Evolutionary conservation across 2,797 vertebrate species (phyloP), one percentile per base, ranked within the genome.

Genomic region (Galago senegalensis): DNA sequence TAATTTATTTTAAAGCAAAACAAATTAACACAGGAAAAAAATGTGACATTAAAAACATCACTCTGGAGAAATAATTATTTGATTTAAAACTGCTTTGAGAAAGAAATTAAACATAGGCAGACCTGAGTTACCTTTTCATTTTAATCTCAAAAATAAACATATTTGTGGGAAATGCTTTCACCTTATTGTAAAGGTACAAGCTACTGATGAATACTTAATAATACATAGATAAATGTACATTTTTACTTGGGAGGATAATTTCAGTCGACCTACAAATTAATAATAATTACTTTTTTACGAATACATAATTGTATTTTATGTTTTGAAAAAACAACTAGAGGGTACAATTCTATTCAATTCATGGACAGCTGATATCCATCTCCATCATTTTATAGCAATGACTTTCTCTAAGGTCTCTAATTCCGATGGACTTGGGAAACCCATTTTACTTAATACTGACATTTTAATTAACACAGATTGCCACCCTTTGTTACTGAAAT

Each of bases 1-100:
- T 96, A 95, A 97, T 93, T 75, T 2, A 20, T 43, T 49, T 89
- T 58, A 96, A 97, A 98, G 94, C 77, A 85, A 79, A 65, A 56
- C 79, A 96, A 73, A 61, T 89, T 76, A 93, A 94, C 63, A 76
- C 7, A 87, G 73, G 87, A 87, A 2, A 87, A 87, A 90, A 53
- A 9, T 29, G 21, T 77, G 31, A 14, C 65, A 67, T 80, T 85
- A 92, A 97, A 97, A 83, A 53, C 95, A 65, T 86, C 43, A 29
- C 37, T 97, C 25, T 77, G 34, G 77, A 93, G 63, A 95, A 87
- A 87, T 16, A 63, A 0, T 96, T 97, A 79, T 73, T 90, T 37
- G 49, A 97, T 96, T 94, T 96, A 96, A 96, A 61, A 7, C 6
- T 61, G 60, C 82, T 60, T 96, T 97, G 43, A 96, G 37, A 85